phyloP scores from a whole-genome alignment of 1,140 invertebrate genomes.

The Zaprionus taronus region DNA sequence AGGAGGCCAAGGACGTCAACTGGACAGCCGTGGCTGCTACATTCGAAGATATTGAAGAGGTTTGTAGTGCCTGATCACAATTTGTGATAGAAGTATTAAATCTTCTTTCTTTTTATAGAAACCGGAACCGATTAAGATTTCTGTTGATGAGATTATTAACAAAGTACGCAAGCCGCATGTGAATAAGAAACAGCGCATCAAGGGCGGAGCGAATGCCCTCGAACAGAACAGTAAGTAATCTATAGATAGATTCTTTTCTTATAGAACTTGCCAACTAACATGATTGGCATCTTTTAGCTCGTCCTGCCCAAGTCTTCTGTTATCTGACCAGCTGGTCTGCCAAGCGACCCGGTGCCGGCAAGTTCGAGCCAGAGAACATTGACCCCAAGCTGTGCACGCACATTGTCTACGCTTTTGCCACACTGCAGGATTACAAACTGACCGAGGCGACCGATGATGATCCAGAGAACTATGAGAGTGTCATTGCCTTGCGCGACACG shows the following conservation, averaged over 20 bases:
- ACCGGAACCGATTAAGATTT: slow-evolving; percentile 92
- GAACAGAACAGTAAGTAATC: slow-evolving; percentile 86
- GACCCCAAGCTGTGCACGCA: slow-evolving; percentile 95
- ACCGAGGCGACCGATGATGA: slow-evolving; percentile 92
- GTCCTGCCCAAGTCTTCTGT: slow-evolving; percentile 94
- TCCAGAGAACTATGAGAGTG: slow-evolving; percentile 92
- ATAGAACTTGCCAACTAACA: neutral
- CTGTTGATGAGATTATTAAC: slow-evolving; percentile 89
- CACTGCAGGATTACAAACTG: slow-evolving; percentile 92
- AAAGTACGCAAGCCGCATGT: slow-evolving; percentile 87
- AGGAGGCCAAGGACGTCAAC: slow-evolving; percentile 93
- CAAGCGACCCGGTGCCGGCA: slow-evolving; percentile 93
- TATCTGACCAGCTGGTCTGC: slow-evolving; percentile 98
- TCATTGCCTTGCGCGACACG: slow-evolving; percentile 93
- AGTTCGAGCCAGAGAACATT: slow-evolving; percentile 94
- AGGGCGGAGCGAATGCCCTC: slow-evolving; percentile 84
- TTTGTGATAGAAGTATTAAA: neutral
- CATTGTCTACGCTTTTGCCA: slow-evolving; percentile 96
- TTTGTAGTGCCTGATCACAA: neutral
- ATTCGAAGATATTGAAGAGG: slow-evolving; percentile 85
- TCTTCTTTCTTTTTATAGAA: slow-evolving; percentile 85
- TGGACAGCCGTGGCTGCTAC: slow-evolving; percentile 91
- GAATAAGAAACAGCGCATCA: slow-evolving; percentile 86
- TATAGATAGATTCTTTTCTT: neutral
- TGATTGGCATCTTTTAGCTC: slow-evolving; percentile 85